Conservation (phyloP, 2,888 invertebrate genomes). For the Cerastis rubricosa region DNA sequence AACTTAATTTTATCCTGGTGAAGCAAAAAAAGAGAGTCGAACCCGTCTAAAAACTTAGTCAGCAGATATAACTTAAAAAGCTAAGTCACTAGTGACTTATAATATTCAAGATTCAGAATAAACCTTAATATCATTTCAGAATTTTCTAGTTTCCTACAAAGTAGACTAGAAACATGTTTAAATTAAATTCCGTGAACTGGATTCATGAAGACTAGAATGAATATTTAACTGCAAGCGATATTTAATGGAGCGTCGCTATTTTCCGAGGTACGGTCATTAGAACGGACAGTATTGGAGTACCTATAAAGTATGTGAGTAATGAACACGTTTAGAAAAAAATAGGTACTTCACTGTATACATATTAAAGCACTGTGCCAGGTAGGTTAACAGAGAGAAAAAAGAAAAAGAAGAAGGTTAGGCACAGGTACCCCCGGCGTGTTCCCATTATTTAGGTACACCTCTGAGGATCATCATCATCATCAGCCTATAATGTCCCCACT, state of each 20-base stretch:
- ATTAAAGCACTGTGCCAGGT: not conserved
- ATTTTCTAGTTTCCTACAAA: slow-evolving; percentile 11
- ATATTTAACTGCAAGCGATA: slow-evolving; percentile 15
- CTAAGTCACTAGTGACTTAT: not conserved
- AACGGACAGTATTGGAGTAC: too few species aligned
- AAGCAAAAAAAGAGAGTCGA: not conserved
- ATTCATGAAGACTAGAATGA: slow-evolving; percentile 13
- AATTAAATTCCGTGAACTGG: slow-evolving; percentile 13
- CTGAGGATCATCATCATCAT: too few species aligned
- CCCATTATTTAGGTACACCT: too few species aligned
- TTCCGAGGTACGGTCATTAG: slow-evolving; percentile 4
- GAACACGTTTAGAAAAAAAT: not conserved
- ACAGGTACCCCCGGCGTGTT: not conserved
- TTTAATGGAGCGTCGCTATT: slow-evolving; percentile 19
- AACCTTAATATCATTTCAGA: not conserved
- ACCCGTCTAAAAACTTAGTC: too few species aligned
- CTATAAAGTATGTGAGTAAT: not conserved
- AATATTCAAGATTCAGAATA: not conserved
- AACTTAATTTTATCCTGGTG: not conserved
- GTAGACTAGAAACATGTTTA: not conserved
- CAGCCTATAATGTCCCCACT: too few species aligned
- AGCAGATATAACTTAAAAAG: not conserved
- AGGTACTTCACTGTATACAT: not conserved
- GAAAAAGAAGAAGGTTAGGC: too few species aligned
- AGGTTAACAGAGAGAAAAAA: not conserved